These are phyloP conservation scores for Myocastor coypus DNA, from an alignment of 2,113 vertebrate species.

Conservation along the genomic window DNA sequence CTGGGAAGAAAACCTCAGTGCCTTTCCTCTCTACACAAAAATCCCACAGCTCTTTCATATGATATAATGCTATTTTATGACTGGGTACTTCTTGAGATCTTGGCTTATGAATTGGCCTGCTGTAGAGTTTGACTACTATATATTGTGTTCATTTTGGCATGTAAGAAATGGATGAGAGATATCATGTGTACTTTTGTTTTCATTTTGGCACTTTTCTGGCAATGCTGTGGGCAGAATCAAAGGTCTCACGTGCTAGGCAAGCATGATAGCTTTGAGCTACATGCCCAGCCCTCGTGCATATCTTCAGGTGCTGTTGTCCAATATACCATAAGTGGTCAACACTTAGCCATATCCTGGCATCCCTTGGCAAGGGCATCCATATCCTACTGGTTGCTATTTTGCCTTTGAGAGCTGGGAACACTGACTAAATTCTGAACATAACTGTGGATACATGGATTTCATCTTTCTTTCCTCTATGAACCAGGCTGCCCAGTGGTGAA, in stretches of 20 bases:
- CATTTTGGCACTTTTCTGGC: neutral
- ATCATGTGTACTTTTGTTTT: neutral
- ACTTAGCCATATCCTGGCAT: neutral
- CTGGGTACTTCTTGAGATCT: neutral
- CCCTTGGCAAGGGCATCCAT: neutral
- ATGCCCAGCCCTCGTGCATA: neutral
- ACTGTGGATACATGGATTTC: conserved; percentile 39
- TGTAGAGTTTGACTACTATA: neutral
- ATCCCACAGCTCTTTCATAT: neutral
- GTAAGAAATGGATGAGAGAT: neutral
- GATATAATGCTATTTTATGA: neutral
- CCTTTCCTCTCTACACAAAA: neutral
- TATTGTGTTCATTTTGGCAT: neutral
- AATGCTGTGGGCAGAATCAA: neutral
- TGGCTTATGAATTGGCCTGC: neutral
- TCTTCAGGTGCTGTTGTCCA: neutral
- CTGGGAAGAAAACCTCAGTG: neutral
- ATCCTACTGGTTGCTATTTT: neutral
- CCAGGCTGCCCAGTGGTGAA: conserved; percentile 3
- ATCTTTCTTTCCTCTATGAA: conserved; percentile 43
- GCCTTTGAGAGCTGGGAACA: neutral
- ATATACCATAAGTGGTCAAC: neutral
- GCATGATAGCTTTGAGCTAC: neutral
- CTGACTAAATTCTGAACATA: neutral
- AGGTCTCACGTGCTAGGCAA: neutral